These are phyloP conservation scores for Pangasius sanitwongsei DNA, from an alignment of 2,797 vertebrate genomes.

Conservation along the genomic window DNA sequence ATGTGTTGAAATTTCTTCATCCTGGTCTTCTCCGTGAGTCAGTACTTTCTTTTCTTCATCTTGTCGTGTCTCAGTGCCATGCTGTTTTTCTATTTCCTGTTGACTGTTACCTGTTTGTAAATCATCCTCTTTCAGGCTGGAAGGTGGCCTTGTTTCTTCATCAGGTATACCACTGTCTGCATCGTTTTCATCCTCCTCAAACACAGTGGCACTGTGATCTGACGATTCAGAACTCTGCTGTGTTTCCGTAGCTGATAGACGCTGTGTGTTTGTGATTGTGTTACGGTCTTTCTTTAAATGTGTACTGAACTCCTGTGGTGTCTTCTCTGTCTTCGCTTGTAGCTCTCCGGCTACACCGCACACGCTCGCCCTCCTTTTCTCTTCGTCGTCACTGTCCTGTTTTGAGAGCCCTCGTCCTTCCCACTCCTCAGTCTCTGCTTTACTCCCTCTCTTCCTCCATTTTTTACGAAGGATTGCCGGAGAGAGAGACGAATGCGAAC, in stretches of 20 bases:
- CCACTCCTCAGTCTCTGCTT: constrained; percentile 56
- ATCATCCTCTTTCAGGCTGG: background rate
- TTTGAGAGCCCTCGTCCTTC: constrained; percentile 61
- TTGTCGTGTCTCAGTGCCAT: background rate
- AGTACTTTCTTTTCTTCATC: constrained; percentile 12
- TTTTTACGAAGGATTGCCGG: constrained; percentile 68
- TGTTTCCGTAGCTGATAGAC: constrained; percentile 23
- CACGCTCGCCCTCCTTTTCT: constrained; percentile 63
- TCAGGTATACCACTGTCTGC: background rate
- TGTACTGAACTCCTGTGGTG: constrained; percentile 21
- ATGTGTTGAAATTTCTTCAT: constrained; percentile 6
- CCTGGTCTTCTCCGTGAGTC: background rate
- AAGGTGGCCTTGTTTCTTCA: background rate
- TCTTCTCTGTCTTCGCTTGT: constrained; percentile 21
- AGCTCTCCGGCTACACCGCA: constrained; percentile 51
- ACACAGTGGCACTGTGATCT: constrained; percentile 29
- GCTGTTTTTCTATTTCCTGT: constrained; percentile 2
- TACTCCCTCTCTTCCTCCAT: constrained; percentile 66
- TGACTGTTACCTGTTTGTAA: background rate
- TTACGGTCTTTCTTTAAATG: constrained; percentile 16
- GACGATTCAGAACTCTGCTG: constrained; percentile 11
- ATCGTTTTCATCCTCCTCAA: constrained; percentile 36
- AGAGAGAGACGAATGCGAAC: constrained; percentile 76
- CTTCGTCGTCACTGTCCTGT: constrained; percentile 59
- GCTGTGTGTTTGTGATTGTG: background rate